Base-by-base conservation (phyloP, 2,888 invertebrate genomes). In the Eupithecia inturbata region DNA sequence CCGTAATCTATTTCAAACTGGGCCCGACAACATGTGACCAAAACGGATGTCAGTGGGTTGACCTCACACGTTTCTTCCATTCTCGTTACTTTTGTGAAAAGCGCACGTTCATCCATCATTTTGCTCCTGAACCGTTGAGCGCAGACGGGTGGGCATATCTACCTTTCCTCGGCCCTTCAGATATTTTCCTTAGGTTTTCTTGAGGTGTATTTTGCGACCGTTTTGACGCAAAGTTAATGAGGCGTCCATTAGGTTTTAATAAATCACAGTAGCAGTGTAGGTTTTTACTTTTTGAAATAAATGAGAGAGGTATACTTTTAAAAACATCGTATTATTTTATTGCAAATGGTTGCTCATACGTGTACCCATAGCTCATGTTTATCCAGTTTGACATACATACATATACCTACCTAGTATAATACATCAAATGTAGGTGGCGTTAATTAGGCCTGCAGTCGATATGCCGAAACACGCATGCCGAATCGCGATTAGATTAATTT, bases 81-180 rank as follows among this genome's bases (percentile, higher is more conserved):
- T 89, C 83, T 91, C 88, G 89, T 88, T 89, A 90, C 89, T 89
- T 89, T 89, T 89, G 88, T 87, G 87, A 86, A 84, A 87, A 85
- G 85, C 85, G 85, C 81, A 85, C 83, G 83, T 84, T 86, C 90
- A 91, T 92, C 89, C 87, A 91, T 92, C 91, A 93, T 92, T 88
- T 89, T 88, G 83, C 82, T 83, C 81, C 81, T 83, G 82, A 85
- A 82, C 87, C 87, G 89, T 88, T 87, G 84, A 85, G 83, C 85
- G 36, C 70, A 85, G 87, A 87, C 84, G 82, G 80, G 74, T 79
- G 74, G 80, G 79, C n/a, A 28, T 84, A 85, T 87, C 84, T 87
- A 81, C 80, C 77, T 79, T 80, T 78, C 80, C 78, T 83, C 84
- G 83, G 79, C 84, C 78, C 70, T 76, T 73, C 67, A 74, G 80